Conservation (phyloP, 2,113 vertebrate species). For the Phainopepla nitens region DNA sequence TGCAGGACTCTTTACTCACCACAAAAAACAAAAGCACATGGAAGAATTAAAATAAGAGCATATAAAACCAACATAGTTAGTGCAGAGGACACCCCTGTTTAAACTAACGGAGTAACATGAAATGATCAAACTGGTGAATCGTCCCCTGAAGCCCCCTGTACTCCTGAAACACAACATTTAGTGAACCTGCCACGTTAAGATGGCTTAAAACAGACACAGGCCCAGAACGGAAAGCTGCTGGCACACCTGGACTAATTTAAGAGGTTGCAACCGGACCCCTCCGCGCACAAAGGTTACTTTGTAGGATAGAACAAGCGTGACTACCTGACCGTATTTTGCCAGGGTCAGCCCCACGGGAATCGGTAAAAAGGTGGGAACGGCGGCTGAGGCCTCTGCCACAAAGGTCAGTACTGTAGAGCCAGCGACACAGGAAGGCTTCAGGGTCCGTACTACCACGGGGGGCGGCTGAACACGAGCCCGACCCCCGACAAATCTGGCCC, state of each 20-base stretch:
- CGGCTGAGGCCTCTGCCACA: no score
- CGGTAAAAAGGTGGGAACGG: background rate
- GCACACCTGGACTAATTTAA: background rate
- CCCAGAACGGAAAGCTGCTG: background rate
- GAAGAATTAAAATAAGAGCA: background rate
- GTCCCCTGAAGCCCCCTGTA: background rate
- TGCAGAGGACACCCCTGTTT: no score
- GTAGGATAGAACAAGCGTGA: fast-evolving
- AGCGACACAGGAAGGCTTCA: background rate
- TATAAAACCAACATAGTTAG: fast-evolving
- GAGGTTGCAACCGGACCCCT: background rate
- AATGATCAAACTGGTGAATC: background rate
- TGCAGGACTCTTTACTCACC: background rate
- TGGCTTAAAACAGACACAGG: background rate
- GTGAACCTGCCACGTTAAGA: background rate
- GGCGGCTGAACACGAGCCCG: background rate
- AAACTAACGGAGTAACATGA: background rate
- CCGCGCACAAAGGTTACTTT: background rate
- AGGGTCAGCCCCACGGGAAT: fast-evolving
- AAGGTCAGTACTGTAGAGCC: background rate
- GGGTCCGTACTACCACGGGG: fast-evolving
- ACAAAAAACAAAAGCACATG: fast-evolving
- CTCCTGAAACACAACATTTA: background rate
- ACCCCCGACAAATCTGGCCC: background rate
- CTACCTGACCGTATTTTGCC: background rate